Evolutionary conservation across 2,797 vertebrate genomes (phyloP).

Genomic region (Bradypus variegatus): DNA sequence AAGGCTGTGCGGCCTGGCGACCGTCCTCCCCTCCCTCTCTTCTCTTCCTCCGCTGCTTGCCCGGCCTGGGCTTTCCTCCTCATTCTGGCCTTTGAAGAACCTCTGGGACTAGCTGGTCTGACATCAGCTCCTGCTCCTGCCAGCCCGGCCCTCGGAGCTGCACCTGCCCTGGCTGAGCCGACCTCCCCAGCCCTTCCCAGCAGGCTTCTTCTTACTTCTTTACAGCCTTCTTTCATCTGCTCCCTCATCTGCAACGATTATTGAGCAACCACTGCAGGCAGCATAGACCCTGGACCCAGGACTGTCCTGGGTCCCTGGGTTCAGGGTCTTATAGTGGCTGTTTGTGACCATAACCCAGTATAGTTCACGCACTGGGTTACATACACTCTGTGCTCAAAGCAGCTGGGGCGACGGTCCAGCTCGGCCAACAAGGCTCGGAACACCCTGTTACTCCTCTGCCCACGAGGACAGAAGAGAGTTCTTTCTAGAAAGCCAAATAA

Average conservation of each 20-base stretch:
- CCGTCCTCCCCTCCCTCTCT: background rate
- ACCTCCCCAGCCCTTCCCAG: too few relatives aligned
- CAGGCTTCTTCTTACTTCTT: background rate
- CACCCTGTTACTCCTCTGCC: background rate
- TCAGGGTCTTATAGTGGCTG: background rate
- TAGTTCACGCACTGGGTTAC: too few relatives aligned
- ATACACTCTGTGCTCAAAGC: too few relatives aligned
- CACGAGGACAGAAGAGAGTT: too few relatives aligned
- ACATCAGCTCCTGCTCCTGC: background rate
- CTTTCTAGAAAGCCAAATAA: background rate
- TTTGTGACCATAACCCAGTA: background rate
- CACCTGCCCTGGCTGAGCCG: background rate
- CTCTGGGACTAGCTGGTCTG: too few relatives aligned
- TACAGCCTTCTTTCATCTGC: background rate
- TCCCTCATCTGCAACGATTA: background rate
- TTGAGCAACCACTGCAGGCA: background rate
- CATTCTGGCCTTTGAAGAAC: background rate
- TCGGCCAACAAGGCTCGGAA: background rate
- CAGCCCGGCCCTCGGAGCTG: background rate
- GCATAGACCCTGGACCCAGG: too few relatives aligned
- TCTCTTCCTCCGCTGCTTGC: background rate
- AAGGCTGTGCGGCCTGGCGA: too few relatives aligned
- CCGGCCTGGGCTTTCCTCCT: background rate
- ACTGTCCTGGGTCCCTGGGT: too few relatives aligned
- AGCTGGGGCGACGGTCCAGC: background rate